Conservation (phyloP, 2,888 invertebrate genomes). For the Perizoma flavofasciatum region DNA sequence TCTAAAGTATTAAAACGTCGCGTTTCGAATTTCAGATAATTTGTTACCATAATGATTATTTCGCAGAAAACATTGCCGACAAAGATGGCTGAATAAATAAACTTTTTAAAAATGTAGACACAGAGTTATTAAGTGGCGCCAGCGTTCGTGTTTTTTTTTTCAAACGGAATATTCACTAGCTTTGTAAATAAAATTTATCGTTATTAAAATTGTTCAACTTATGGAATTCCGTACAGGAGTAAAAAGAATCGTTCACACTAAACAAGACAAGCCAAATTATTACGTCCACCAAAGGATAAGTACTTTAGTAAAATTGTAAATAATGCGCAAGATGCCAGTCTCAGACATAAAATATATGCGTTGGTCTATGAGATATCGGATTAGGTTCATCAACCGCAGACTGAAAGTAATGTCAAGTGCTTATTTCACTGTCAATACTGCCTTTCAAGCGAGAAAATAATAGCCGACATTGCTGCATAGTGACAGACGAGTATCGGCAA, state of each 20-base stretch:
- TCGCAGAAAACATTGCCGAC: conserved; percentile 21
- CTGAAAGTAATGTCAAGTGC: conserved; percentile 26
- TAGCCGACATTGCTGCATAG: conserved; percentile 13
- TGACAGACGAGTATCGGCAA: conserved; percentile 13
- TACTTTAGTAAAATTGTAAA: too few species aligned
- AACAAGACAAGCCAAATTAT: not conserved
- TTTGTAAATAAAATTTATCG: conserved; percentile 7
- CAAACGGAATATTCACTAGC: conserved; percentile 7
- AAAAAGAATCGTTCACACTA: conserved; percentile 2
- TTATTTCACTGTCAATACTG: conserved; percentile 29
- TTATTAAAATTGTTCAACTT: conserved; percentile 16
- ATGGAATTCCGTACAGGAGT: conserved; percentile 11
- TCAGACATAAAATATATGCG: too few species aligned
- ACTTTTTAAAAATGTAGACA: conserved; percentile 24
- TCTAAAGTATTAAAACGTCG: not conserved
- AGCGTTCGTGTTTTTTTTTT: conserved; percentile 12
- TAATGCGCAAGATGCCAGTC: too few species aligned
- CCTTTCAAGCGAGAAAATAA: conserved; percentile 23
- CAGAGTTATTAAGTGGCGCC: conserved; percentile 28
- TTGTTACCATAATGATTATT: conserved; percentile 14
- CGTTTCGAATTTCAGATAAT: conserved; percentile 19
- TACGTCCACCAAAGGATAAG: not conserved
- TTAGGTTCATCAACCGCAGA: conserved; percentile 21
- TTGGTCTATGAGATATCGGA: conserved; percentile 11
- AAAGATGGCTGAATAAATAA: conserved; percentile 19